Evolutionary conservation across 2,797 vertebrate genomes (phyloP).

Genomic region (Rhabdomys pumilio): DNA sequence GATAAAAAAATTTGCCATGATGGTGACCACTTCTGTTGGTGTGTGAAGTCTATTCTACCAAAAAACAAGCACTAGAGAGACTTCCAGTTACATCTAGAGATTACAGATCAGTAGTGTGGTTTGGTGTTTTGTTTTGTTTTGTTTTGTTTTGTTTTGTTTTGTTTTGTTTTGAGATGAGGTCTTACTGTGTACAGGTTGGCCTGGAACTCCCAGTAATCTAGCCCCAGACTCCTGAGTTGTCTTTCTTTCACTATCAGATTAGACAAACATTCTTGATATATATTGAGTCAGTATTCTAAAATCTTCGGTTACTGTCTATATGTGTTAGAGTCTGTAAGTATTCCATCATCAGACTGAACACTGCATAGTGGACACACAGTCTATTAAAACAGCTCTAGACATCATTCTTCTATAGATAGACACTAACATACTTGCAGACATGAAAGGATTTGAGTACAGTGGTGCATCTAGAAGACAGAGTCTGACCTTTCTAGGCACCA

Average conservation of each 20-base stretch:
- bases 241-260: not conserved
- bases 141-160: not conserved
- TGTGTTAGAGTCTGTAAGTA: conserved; percentile 18
- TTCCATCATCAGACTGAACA: not conserved
- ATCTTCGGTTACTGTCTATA: conserved; percentile 1
- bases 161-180: not conserved
- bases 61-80: conserved; percentile 46
- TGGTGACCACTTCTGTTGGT: conserved; percentile 5
- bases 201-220: not conserved
- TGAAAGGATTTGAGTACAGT: not conserved
- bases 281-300: not conserved
- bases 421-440: not conserved
- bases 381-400: not conserved
- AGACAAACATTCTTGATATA: not conserved
- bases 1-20: not conserved
- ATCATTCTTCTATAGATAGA: not conserved
- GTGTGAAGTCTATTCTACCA: not conserved
- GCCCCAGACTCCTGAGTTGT: no score
- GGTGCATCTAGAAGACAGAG: accelerated
- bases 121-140: not conserved
- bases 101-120: not conserved
- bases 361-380: not conserved
- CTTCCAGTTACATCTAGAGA: not conserved
- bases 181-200: not conserved
- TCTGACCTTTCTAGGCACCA: not conserved